Base-by-base conservation (phyloP, 1,140 invertebrate genomes). In the Argopecten irradians region DNA sequence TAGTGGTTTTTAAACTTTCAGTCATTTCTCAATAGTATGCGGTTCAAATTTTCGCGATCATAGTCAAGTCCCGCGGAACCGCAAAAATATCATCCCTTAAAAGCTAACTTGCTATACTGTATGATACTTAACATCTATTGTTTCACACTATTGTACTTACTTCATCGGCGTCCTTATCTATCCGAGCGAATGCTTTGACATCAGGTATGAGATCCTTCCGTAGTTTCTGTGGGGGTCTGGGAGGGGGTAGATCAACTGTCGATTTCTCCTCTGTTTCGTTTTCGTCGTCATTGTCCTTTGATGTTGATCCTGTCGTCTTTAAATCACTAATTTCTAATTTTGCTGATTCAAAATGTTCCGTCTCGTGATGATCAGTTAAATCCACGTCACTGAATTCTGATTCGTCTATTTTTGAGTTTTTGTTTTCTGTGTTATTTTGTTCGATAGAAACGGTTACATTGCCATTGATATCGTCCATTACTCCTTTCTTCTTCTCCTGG, bases 251-350 rank as follows among this genome's bases (percentile, higher is more conserved):
- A 28, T 22, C n/a, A 8, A 71, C 55, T 11, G 22, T 2, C 28
- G 55, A n/a, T 11, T 71, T 22, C 7, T 8, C 22, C 16, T 71
- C 55, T 28, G 55, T 71, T 28, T 71, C 43, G 3, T 55, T 19
- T 19, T 11, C 43, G 19, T 8, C 43, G 22, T 11, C 22, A 2
- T 46, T 19, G 22, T 46, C 43, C 1, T 46, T 19, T 5, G 43
- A 19, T 11, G 5, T 11, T 46, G 43, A 19, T 46, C 22, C 43
- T 8, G 43, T 71, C 55, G 8, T 3, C 22, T 71, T 28, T 71
- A 71, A n/a, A 71, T 71, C 55, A 71, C 55, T 71, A 28, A 71
- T 71, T 71, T 71, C 55, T 71, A 71, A n/a, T 71, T 71, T 71
- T 28, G 55, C 55, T 28, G 55, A 28, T 5, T 71, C 55, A 71